Base-by-base conservation (phyloP, 92 coral and sea anemone genomes). In the Heliopora coerulea region DNA sequence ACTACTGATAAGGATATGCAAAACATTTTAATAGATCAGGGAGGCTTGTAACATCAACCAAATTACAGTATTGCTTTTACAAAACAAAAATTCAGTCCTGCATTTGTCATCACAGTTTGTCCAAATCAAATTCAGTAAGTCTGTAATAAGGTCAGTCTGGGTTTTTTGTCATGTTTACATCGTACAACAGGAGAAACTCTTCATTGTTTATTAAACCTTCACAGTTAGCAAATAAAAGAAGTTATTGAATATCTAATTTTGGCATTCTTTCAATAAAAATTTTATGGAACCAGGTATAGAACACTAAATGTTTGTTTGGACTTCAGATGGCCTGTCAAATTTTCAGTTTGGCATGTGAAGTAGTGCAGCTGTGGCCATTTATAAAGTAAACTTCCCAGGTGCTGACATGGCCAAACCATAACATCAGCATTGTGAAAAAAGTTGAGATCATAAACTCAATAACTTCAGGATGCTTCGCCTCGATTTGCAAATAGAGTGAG, bases 71-170 rank as follows among this genome's bases (percentile, higher is more conserved):
- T 65, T 81, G 65, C 64, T 82, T 56, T 65, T 74, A 32, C 49
- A 75, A 59, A 82, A 82, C 24, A 80, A 33, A 74, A 82, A 64
- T 39, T 82, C 69, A 54, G 81, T 56, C 37, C 35, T 74, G 60
- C 86, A 52, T 39, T 74, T 81, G 14, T 82, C 86, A 54, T 83
- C 82, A 37, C 56, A 83, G 58, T 27, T 35, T 76, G 68, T 83
- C 82, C 49, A 83, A 59, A 75, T 83, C 83, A 83, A 83, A 83
- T 30, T 42, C 32, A 17, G 35, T 39, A 46, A 76, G 67, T 34
- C 65, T 68, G 62, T 52, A 83, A 56, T 83, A 77, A 11, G 86
- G 83, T 23, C 76, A 56, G 54, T 61, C 59, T 39, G 86, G 83
- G 54, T 68, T 83, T 54, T 77, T 83, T 33, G 74, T 56, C 25